Evolutionary conservation across 2,113 vertebrate species (phyloP).

Genomic region (Hemiscyllium ocellatum): DNA sequence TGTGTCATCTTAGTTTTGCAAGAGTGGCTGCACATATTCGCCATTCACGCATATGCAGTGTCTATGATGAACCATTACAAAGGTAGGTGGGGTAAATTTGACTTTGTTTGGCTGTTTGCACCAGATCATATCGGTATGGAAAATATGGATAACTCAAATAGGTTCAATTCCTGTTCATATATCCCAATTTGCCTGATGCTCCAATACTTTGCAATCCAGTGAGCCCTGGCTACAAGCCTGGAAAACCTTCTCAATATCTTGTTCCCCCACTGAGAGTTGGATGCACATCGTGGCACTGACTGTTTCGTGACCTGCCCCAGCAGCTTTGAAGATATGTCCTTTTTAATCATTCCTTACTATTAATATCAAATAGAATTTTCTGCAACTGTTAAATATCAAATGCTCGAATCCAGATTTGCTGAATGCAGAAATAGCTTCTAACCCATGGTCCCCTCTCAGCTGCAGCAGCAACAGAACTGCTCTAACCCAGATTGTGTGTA

Average conservation of each 20-base stretch:
- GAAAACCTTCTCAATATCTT: not conserved
- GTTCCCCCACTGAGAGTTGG: not conserved
- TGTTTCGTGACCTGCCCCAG: not conserved
- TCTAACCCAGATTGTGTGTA: not conserved
- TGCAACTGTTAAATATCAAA: not conserved
- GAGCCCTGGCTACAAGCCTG: not conserved
- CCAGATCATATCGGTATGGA: not conserved
- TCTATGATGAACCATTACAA: not conserved
- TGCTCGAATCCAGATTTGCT: not conserved
- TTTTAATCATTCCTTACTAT: not conserved
- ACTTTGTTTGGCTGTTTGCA: not conserved
- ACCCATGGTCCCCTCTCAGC: not conserved
- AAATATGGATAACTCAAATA: not conserved
- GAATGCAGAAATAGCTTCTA: not conserved
- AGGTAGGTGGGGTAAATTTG: not conserved
- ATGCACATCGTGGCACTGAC: not conserved
- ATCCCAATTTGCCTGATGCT: not conserved
- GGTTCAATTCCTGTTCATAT: not conserved
- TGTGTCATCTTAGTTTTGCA: not conserved
- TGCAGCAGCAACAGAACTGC: not conserved
- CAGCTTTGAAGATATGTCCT: not conserved
- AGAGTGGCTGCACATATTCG: not conserved
- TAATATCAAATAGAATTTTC: not conserved
- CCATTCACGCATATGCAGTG: not conserved
- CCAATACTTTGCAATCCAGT: not conserved